Evolutionary conservation across 2,888 invertebrate species (phyloP).

Genomic region (Formica aserva): DNA sequence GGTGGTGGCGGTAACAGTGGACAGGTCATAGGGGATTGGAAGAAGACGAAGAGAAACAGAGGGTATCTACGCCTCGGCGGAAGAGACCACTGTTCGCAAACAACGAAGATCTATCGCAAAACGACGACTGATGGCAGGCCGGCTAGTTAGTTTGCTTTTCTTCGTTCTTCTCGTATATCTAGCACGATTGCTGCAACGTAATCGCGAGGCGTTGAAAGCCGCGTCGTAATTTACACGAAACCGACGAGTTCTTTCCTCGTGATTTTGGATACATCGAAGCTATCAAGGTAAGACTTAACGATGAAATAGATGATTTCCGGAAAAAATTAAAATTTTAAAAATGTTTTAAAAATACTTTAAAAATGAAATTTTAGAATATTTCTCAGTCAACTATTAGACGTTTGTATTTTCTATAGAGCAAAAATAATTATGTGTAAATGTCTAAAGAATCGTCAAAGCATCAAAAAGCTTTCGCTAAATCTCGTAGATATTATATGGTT

Average conservation of each 20-base stretch:
- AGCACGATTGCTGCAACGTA: slow-evolving; percentile 51
- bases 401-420: background rate
- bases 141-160: slow-evolving; percentile 47
- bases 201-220: slow-evolving; percentile 49
- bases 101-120: slow-evolving; percentile 55
- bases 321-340: background rate
- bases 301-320: background rate
- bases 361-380: background rate
- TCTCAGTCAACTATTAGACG: background rate
- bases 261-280: slow-evolving; percentile 18
- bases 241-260: slow-evolving; percentile 18
- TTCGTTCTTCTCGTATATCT: slow-evolving; percentile 44
- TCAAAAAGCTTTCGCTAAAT: background rate
- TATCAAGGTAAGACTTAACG: slow-evolving; percentile 47
- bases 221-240: slow-evolving; percentile 23
- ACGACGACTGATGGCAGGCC: slow-evolving; percentile 52
- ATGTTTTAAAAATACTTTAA: background rate
- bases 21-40: slow-evolving; percentile 30
- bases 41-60: slow-evolving; percentile 43
- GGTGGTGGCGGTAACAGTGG: slow-evolving; percentile 47
- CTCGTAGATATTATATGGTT: background rate
- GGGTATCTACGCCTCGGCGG: slow-evolving; percentile 51
- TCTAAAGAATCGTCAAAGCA: background rate
- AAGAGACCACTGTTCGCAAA: slow-evolving; percentile 55
- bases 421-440: background rate